Base-by-base conservation (phyloP, 2,888 invertebrate species). In the Colletes collaris region DNA sequence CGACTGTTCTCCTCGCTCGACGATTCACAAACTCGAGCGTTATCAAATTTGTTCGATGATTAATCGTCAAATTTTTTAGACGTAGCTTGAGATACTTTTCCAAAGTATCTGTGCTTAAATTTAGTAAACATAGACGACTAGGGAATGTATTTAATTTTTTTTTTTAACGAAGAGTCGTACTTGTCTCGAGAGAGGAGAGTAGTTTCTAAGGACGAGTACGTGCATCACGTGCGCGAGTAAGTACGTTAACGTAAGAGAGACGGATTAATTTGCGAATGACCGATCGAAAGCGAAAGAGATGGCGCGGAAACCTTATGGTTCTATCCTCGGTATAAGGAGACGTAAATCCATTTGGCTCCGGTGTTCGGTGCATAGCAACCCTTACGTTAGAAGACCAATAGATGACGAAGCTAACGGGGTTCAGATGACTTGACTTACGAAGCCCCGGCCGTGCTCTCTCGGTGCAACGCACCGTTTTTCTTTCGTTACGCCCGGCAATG, bases 371-470 rank as follows among this genome's bases (percentile, higher is more conserved):
- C 79, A 82, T 53, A 56, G 53, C 64, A 55, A 75, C 77, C 81
- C 83, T 84, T 81, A 69, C 77, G 76, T 79, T 88, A 82, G 88
- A 89, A 89, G 88, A 88, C 87, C 87, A 81, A 88, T 86, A 85
- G 89, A 85, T 87, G 85, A 88, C 87, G 86, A 82, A 79, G 88
- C 86, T 90, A 87, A 90, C 87, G 89, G 79, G 86, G 86, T 89
- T 91, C 88, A 88, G 88, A 90, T 90, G 89, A 90, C 89, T 91
- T 90, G 89, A 89, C 90, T 90, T 87, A 88, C 88, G 90, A 91
- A 91, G 89, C 87, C 86, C 83, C 68, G 78, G 3, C 10, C 59
- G 65, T 79, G 78, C 76, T 40, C 58, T 50, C 53, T 55, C 79
- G 82, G 79, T 72, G 78, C 76, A 76, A 83, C 78, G 67, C 59